Base-by-base conservation (phyloP, 2,113 vertebrate species). In the Rhadina sibilatrix region DNA sequence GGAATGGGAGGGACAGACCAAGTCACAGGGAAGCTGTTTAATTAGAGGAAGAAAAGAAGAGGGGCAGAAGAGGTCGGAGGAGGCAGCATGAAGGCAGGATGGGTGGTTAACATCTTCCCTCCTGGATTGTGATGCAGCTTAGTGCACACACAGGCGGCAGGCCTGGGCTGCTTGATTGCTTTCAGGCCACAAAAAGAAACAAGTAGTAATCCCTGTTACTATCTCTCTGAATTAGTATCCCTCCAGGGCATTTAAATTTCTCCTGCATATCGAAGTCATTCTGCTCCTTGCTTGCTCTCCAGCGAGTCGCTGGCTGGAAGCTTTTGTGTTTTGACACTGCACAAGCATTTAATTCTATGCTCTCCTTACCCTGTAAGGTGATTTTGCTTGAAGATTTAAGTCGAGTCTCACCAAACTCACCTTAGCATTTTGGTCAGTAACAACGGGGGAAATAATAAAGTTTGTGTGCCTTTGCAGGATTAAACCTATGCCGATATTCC, bases 221-320 rank as follows among this genome's bases (percentile, higher is more conserved):
- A 30, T 81, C 83, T 89, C 54, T 92, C 71, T 46, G 80, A 93
- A 93, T 92, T 87, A 70, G 46, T 33, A 85, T 87, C 94, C 89
- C 86, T 91, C 83, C 44, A 2, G 46, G 77, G 50, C 50, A 88
- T 50, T 12, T 40, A 87, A 92, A 94, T 85, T 81, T 95, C 92
- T 89, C 92, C 79, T 79, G 52, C 94, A 95, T 74, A 79, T 49
- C 95, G 89, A 97, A 97, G 92, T 89, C 19, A 94, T 97, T 97
- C 92, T 91, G 57, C 63, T 90, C 89, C 28, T 5, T 81, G 83
- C 59, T 92, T 54, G 30, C 77, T 90, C 77, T 94, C 89, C 89
- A 87, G 37, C 3, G 20, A 75, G 76, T 65, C 75, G 65, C 54
- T 88, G 65, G 79, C 64, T 25, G 89, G 90, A 90, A 64, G 66